Base-by-base conservation (phyloP, 2,888 invertebrate species). In the Pterostichus madidus region DNA sequence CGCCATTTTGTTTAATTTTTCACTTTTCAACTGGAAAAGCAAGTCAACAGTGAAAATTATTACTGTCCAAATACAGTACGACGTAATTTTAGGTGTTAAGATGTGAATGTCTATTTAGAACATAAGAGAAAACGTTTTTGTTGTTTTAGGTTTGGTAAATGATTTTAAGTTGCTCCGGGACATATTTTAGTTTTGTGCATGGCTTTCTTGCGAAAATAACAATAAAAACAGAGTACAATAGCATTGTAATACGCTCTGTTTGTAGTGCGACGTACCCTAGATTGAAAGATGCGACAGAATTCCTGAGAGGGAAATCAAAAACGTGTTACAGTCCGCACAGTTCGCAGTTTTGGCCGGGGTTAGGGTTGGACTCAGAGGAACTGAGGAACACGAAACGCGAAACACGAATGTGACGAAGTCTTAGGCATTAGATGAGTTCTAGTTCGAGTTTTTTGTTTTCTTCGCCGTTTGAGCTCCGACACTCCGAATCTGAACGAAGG, bases 271-370 rank as follows among this genome's bases (percentile, higher is more conserved):
- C 53, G 15, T 53, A 17, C 53, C 17, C 39, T 68, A 68, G 68
- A 68, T 68, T 68, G 68, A 68, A 39, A 68, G 68, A 68, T 44
- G 61, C 39, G 68, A 68, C 44, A 68, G 44, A 68, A 68, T 68
- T 68, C 68, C 44, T 68, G 13, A 15, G 68, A 68, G 68, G 44
- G 39, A 68, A 68, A 68, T 68, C 68, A 68, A 68, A 68, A 68
- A 39, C 68, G 68, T 68, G 68, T 44, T 68, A 44, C 44, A 8
- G 61, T 61, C 32, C 31, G 32, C 61, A 61, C 15, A 13, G 53
- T 49, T 4, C 10, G 49, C 49, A 49, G 49, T 56, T 56, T 56
- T 56, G 56, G 56, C 24, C 24, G 17, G 56, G 56, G 17, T 56
- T 56, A 10, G 24, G 56, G 17, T 49, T 10, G 10, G 11, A 49